Base-by-base conservation (phyloP, 2,888 invertebrate genomes). In the Rhamnusium bicolor region DNA sequence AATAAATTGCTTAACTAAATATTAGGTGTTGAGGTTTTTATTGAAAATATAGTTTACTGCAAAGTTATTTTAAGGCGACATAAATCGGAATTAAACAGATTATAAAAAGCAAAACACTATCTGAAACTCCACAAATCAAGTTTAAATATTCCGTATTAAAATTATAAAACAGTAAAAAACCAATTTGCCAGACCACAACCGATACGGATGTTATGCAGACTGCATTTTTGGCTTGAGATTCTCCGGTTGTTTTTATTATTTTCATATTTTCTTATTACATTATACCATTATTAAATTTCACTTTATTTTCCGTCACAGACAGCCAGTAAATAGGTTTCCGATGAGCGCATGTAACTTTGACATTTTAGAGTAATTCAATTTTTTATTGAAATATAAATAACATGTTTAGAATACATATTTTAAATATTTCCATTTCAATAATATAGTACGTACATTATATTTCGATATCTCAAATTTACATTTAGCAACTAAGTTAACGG, bases 211-310 rank as follows among this genome's bases (percentile, higher is more conserved):
- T 10, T 18, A 19, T 27, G 27, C 27, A 56, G 24, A 27, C 27
- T 58, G 58, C 58, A 58, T 58, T 29, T 58, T 18, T 10, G 21
- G 7, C 24, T n/a, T 14, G 32, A 8, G 10, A 8, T 58, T 18
- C 32, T 6, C 4, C 24, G 14, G 27, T 27, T 40, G 54, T 19
- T 58, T 58, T 58, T 58, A 58, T 58, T 40, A 32, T 58, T 29
- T 51, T 51, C 47, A 16, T 49, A 63, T 63, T 63, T 63, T 51
- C 51, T 63, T 27, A 51, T n/a, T 12, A 29, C 29, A 58, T 63
- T 63, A 63, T 27, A 27, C 51, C 10, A 49, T 51, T 49, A 63
- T 63, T 63, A 63, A 63, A 63, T 63, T 63, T 51, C 51, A 29
- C 51, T 63, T 51, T 63, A 63, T 63, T 63, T 51, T 51, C 51